Percentiles rank a stretch among this genome's conserved stretches.
Conservation (phyloP, 2,113 vertebrate species). For the Cairina moschata region DNA sequence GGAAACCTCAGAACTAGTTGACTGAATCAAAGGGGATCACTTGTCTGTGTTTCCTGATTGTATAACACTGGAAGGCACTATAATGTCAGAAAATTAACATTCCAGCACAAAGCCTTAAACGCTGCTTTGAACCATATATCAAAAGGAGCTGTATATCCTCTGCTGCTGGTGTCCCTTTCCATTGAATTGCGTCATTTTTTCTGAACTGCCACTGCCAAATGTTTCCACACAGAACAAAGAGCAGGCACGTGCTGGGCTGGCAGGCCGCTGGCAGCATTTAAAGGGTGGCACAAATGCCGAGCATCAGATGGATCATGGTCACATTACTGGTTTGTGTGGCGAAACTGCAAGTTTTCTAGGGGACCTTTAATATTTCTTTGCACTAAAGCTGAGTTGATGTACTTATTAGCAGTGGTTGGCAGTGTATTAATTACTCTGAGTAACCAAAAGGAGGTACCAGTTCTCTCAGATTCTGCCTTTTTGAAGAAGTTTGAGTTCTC, state of each 20-base stretch:
- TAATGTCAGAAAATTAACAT: background rate
- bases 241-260: background rate
- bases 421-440: background rate
- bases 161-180: background rate
- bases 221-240: background rate
- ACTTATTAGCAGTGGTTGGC: background rate
- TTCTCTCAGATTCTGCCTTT: background rate
- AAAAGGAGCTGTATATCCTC: background rate
- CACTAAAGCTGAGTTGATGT: background rate
- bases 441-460: fast-evolving
- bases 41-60: background rate
- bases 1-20: background rate
- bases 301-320: background rate
- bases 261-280: fast-evolving
- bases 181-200: background rate
- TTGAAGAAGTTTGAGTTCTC: background rate
- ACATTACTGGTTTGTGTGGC: fast-evolving
- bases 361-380: background rate
- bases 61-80: background rate
- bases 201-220: background rate
- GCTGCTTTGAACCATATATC: background rate
- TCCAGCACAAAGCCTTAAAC: background rate
- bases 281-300: fast-evolving
- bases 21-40: background rate
- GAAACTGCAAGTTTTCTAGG: background rate